Evolutionary conservation across 2,888 invertebrate species (phyloP), one percentile per base, ranked within the genome.

Genomic region (Stenolophus ochropezus): DNA sequence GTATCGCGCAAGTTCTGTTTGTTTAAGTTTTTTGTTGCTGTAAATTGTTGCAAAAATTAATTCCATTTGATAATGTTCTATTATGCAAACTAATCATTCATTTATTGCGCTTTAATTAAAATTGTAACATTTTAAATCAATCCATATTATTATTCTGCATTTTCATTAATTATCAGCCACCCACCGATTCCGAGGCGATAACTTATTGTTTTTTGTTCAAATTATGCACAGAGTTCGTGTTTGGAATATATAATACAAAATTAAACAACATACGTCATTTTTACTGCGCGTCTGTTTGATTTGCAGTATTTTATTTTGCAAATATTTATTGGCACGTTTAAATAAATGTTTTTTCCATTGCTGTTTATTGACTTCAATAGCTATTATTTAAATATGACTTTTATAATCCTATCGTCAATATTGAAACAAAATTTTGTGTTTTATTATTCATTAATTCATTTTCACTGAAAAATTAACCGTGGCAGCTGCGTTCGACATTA

Each of bases 51-150:
- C 61, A 61, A 61, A 61, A 61, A 61, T 61, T 61, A 61, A 61
- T 61, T 61, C 23, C 23, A 61, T 14, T 61, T 4, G 11, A 61
- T 61, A 25, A 25, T 61, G 61, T 61, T 61, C 61, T 61, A 61
- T 61, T 61, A 61, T 61, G 61, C 61, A 61, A 61, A 61, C 61
- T 61, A 61, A 61, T 61, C 25, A 61, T 61, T 61, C 61, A 61
- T 61, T 23, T 61, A 61, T 61, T 61, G 61, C 61, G n/a, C 21
- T 61, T 61, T 61, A 61, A 61, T 61, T 61, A 61, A 58, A 61
- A 25, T 25, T 25, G 61, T n/a, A 21, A 61, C 61, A 61, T 25
- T 61, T 61, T 14, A 61, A 61, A 61, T 25, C 61, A 61, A 25
- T 61, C 23, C 23, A 61, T 23, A 61, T 21, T 58, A 58, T 58